phyloP scores from a whole-genome alignment of 1,140 invertebrate species.

The Pseudobourletiella spinata region DNA sequence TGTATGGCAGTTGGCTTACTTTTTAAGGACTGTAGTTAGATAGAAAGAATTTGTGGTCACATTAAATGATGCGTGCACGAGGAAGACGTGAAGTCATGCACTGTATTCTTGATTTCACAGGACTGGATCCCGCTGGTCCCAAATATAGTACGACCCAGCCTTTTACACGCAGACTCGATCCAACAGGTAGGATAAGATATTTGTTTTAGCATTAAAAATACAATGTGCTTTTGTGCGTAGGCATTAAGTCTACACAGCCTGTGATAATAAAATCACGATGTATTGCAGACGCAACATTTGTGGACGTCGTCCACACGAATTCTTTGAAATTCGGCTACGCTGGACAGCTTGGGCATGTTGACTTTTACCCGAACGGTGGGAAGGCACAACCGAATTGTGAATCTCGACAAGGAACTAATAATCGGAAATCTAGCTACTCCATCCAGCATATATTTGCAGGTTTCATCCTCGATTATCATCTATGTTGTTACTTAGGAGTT shows the following conservation, averaged over 20 bases:
- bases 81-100: too few species aligned
- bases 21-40: too few species aligned
- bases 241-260: too few species aligned
- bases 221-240: too few species aligned
- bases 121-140: slow-evolving; percentile 1
- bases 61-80: too few species aligned
- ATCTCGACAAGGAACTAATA: not conserved
- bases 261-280: too few species aligned
- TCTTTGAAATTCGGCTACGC: not conserved
- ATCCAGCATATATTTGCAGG: not conserved
- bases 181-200: too few species aligned
- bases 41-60: too few species aligned
- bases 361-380: slow-evolving; percentile 81
- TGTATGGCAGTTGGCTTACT: slow-evolving; percentile 69
- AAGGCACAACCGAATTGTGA: slow-evolving; percentile 71
- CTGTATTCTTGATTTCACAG: too few species aligned
- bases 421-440: not conserved
- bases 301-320: slow-evolving; percentile 4
- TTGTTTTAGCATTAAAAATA: too few species aligned
- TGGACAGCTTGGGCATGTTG: slow-evolving; percentile 54
- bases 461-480: too few species aligned
- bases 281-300: not conserved
- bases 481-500: not conserved
- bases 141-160: not conserved
- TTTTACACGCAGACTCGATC: not conserved